These are phyloP conservation scores for Candidula unifasciata DNA, from an alignment of 2,888 invertebrate species.

Conservation along the genomic window DNA sequence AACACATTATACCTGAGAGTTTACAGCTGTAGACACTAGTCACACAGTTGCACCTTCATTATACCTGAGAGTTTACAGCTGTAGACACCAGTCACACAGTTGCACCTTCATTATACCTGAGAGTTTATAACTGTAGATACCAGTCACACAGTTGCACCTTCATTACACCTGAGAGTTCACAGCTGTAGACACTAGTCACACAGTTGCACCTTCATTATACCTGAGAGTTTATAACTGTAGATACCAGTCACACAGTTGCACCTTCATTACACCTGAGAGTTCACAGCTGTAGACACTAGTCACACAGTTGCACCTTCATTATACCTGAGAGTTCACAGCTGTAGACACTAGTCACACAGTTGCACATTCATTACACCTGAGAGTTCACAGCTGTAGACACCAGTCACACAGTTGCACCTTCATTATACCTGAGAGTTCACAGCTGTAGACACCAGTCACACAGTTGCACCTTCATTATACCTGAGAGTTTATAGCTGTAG, in stretches of 20 bases:
- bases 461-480: neutral
- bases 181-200: too few species aligned
- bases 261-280: too few species aligned
- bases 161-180: too few species aligned
- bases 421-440: constrained; percentile 91
- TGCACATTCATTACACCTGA: too few species aligned
- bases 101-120: too few species aligned
- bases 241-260: neutral
- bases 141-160: too few species aligned
- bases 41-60: constrained; percentile 93
- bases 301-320: constrained; percentile 86
- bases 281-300: constrained; percentile 83
- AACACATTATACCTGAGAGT: too few species aligned
- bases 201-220: too few species aligned
- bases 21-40: constrained; percentile 73
- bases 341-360: constrained; percentile 17
- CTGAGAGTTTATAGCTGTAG: neutral
- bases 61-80: constrained; percentile 87
- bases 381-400: constrained; percentile 73
- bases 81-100: too few species aligned
- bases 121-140: too few species aligned
- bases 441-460: constrained; percentile 82
- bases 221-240: constrained; percentile 86
- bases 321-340: constrained; percentile 90
- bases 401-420: constrained; percentile 88